Evolutionary conservation across 2,113 vertebrate genomes (phyloP).

Genomic region (Perca schrenkii): DNA sequence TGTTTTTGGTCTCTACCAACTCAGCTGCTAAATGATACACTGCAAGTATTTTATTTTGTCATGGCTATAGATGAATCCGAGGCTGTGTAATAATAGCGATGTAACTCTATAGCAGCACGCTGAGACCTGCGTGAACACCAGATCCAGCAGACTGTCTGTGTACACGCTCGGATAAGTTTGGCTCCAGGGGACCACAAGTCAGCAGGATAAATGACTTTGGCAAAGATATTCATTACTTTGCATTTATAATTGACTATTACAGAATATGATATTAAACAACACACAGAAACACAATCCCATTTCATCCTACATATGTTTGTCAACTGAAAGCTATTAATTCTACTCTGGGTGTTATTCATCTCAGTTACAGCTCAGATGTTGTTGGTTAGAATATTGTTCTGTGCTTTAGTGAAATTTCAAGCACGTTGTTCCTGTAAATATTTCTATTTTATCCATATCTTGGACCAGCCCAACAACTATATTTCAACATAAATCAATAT

Average conservation of each 20-base stretch:
- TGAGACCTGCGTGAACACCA: conserved; percentile 49
- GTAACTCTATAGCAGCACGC: conserved; percentile 62
- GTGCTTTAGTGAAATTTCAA: conserved; percentile 25
- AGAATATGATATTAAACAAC: conserved; percentile 65
- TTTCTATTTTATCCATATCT: conserved; percentile 42
- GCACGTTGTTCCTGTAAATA: conserved; percentile 36
- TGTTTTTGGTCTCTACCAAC: neutral
- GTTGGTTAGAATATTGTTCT: conserved; percentile 25
- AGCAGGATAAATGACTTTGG: conserved; percentile 74
- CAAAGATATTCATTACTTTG: conserved; percentile 70
- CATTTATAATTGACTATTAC: conserved; percentile 71
- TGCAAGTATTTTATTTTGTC: conserved; percentile 61
- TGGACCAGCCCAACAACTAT: conserved; percentile 11
- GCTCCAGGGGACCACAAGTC: conserved; percentile 74
- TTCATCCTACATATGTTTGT: conserved; percentile 63
- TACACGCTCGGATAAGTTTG: conserved; percentile 62
- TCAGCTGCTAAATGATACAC: neutral
- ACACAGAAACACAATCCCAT: conserved; percentile 37
- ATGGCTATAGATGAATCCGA: conserved; percentile 34
- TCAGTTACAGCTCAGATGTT: conserved; percentile 54
- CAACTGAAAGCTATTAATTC: conserved; percentile 59
- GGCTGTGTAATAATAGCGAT: conserved; percentile 59
- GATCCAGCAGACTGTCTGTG: conserved; percentile 64
- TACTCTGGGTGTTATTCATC: conserved; percentile 52
- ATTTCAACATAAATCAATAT: conserved; percentile 56